Evolutionary conservation across 2,888 invertebrate genomes (phyloP).

Genomic region (Caenorhabditis panamensis): DNA sequence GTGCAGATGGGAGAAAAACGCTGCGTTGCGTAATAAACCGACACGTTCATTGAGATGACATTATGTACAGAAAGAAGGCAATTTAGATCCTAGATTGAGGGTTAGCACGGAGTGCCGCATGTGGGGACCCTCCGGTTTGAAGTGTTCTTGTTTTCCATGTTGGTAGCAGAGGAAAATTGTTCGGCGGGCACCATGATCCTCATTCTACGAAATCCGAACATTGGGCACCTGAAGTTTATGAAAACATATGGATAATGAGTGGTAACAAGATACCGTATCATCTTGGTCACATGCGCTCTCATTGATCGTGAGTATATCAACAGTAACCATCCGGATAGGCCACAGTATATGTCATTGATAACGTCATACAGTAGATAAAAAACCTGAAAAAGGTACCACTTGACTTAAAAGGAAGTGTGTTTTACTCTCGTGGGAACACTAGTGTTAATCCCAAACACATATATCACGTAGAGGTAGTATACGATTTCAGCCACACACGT

Average conservation of each 20-base stretch:
- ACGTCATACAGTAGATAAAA: constrained; percentile 67
- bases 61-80: constrained; percentile 23
- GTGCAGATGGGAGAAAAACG: not conserved
- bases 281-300: constrained; percentile 58
- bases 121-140: constrained; percentile 49
- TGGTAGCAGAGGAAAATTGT: constrained; percentile 47
- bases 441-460: constrained; percentile 66
- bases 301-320: constrained; percentile 63
- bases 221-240: constrained; percentile 38
- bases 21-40: not conserved
- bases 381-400: too few species aligned
- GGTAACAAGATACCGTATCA: constrained; percentile 52
- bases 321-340: constrained; percentile 66
- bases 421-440: constrained; percentile 63
- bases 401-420: not conserved
- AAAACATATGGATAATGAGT: too few species aligned
- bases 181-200: constrained; percentile 42
- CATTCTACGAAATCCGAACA: constrained; percentile 52
- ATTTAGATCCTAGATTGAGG: not conserved
- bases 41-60: constrained; percentile 24
- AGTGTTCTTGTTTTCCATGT: constrained; percentile 49
- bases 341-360: constrained; percentile 67
- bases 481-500: constrained; percentile 67
- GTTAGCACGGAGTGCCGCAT: constrained; percentile 48
- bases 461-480: constrained; percentile 66